These are phyloP conservation scores for Habrosyne pyritoides DNA, from an alignment of 2,888 invertebrate species.

Conservation along the genomic window DNA sequence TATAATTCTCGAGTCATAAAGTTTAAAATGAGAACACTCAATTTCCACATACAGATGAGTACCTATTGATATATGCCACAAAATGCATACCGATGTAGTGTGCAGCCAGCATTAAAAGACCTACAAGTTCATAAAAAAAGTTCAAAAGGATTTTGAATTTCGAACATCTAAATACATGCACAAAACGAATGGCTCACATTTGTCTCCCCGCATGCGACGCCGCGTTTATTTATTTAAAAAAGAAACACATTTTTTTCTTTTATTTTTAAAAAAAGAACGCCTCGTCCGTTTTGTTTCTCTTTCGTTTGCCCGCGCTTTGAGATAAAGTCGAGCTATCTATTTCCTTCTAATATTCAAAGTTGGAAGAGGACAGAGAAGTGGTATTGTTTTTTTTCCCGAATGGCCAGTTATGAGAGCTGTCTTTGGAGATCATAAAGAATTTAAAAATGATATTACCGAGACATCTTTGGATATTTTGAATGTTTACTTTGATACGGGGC, in stretches of 20 bases:
- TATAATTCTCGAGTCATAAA: no score
- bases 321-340: constrained; percentile 18
- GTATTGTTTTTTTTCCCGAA: constrained; percentile 34
- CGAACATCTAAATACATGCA: constrained; percentile 58
- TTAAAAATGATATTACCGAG: constrained; percentile 51
- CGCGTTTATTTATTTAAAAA: constrained; percentile 48
- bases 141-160: constrained; percentile 34
- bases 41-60: no score
- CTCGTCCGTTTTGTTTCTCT: constrained; percentile 59
- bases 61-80: no score
- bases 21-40: no score
- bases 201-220: constrained; percentile 63
- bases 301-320: constrained; percentile 45
- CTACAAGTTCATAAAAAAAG: constrained; percentile 9
- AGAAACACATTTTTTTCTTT: constrained; percentile 38
- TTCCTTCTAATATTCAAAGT: constrained; percentile 17
- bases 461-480: constrained; percentile 47
- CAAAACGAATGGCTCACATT: constrained; percentile 56
- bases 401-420: constrained; percentile 44
- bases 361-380: constrained; percentile 30
- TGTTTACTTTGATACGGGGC: constrained; percentile 59
- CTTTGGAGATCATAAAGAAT: constrained; percentile 56
- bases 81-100: not conserved
- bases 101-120: not conserved
- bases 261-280: constrained; percentile 44